These are phyloP conservation scores for Drosophila antonietae DNA, from an alignment of 2,888 invertebrate genomes.

Conservation along the genomic window DNA sequence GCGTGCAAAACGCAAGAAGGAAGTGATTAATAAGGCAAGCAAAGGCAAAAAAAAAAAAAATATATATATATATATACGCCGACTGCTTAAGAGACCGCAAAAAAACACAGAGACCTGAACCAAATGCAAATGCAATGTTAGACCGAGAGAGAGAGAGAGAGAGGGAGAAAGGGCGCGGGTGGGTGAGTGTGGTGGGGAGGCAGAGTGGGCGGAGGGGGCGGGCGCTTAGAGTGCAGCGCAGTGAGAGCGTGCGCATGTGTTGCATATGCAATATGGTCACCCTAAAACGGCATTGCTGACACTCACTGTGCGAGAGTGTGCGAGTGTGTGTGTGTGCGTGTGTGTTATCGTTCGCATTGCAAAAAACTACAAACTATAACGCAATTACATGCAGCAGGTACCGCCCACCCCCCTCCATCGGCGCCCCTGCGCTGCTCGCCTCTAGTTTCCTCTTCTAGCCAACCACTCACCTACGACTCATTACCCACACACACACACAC, in stretches of 20 bases:
- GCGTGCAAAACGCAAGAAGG: conserved; percentile 63
- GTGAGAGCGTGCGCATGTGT: conserved; percentile 68
- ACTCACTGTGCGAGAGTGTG: neutral
- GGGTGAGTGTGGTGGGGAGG: neutral
- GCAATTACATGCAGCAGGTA: conserved; percentile 63
- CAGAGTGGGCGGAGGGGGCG: neutral
- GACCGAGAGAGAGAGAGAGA: neutral
- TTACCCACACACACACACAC: conserved; percentile 27
- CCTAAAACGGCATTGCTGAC: conserved; percentile 49
- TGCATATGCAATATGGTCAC: conserved; percentile 58
- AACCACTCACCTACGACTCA: conserved; percentile 49
- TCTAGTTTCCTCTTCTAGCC: neutral
- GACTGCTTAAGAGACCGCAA: conserved; percentile 55
- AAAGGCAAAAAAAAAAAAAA: conserved; percentile 41
- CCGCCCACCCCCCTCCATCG: neutral
- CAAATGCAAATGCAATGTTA: conserved; percentile 21
- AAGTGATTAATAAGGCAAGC: conserved; percentile 70
- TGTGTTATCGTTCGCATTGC: conserved; percentile 56
- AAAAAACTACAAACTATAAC: conserved; percentile 70
- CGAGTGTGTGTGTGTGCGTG: conserved; percentile 23
- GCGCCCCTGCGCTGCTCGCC: neutral
- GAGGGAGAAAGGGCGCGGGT: neutral
- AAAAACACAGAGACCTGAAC: conserved; percentile 32
- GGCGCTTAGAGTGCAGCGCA: conserved; percentile 36
- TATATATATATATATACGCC: too few relatives aligned